A percentile compares a stretch with the other conserved stretches of the same genome.
Conservation (phyloP, 2,113 vertebrate genomes). For the Grammomys dolichurus region DNA sequence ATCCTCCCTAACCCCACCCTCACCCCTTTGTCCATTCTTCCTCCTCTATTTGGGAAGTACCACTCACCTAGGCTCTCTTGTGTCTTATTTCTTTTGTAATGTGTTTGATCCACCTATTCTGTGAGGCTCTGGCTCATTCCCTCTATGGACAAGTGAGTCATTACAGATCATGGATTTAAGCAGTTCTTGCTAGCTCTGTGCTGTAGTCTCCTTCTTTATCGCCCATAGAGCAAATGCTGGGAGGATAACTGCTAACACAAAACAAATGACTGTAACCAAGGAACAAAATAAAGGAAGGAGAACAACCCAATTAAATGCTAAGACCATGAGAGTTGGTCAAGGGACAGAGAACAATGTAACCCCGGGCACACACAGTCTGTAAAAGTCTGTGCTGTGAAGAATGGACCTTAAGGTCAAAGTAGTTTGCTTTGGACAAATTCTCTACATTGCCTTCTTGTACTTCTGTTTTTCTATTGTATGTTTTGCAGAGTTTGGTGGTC, state of each 20-base stretch:
- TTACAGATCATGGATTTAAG: background rate
- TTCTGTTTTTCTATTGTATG: background rate
- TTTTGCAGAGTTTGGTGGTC: background rate
- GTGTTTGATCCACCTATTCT: background rate
- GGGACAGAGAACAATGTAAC: background rate
- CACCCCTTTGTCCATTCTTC: background rate
- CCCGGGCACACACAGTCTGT: rapidly evolving
- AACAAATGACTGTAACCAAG: background rate
- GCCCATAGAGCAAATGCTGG: background rate
- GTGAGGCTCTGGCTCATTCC: too few relatives aligned
- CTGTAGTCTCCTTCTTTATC: background rate
- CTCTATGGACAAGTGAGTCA: background rate
- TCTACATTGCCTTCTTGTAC: background rate
- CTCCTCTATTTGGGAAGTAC: background rate
- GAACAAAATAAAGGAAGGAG: background rate
- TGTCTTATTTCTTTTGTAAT: background rate
- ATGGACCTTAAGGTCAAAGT: background rate
- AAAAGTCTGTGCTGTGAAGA: background rate
- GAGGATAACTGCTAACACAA: background rate
- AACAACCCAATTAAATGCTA: background rate
- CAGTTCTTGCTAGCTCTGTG: background rate
- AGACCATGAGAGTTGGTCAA: background rate
- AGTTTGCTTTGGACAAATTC: background rate
- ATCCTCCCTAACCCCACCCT: background rate
- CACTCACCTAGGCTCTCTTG: background rate